Base-by-base conservation (phyloP, 2,888 invertebrate genomes). In the Sclerodermus sp. region DNA sequence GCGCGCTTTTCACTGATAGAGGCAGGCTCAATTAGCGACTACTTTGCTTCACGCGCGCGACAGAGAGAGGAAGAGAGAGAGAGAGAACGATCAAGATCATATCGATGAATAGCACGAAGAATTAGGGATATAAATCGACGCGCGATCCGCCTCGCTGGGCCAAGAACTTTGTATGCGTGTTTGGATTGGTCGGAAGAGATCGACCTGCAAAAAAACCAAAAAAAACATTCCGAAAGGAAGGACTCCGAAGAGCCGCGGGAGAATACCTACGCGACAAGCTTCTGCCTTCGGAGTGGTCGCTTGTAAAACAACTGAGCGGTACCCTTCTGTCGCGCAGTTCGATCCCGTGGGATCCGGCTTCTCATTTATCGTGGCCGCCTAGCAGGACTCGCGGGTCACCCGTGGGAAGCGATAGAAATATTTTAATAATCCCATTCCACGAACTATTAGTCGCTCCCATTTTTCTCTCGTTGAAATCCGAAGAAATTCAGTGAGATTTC, bases 291-390 rank as follows among this genome's bases (percentile, higher is more conserved):
- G 54, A 67, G 66, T 64, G 67, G 64, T 49, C 61, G 59, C 67
- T 68, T 68, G 67, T 68, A 68, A 65, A 68, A 68, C 68, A 67
- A 67, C 60, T 54, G 62, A 58, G 65, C 64, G 64, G 59, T 65
- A 57, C 65, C 62, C 64, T 66, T 67, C 65, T 67, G 62, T 67
- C 60, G 58, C 55, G 54, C 58, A 52, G 57, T 58, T 59, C 59
- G 58, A 61, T 67, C 60, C 64, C 65, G 67, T 67, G 67, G 67
- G 67, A 67, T 61, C 54, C 45, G 55, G 51, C 55, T 64, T 60
- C 65, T 50, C 56, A 53, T 59, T 66, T 58, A 57, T 57, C 54
- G 48, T 49, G 40, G 43, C 23, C 29, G 23, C 52, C 15, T 37
- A 13, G 14, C n/a, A 10, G 37, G 5, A 10, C 37, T 37, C 14